phyloP scores from a whole-genome alignment of 2,113 vertebrate genomes.

The Stictonetta naevosa region DNA sequence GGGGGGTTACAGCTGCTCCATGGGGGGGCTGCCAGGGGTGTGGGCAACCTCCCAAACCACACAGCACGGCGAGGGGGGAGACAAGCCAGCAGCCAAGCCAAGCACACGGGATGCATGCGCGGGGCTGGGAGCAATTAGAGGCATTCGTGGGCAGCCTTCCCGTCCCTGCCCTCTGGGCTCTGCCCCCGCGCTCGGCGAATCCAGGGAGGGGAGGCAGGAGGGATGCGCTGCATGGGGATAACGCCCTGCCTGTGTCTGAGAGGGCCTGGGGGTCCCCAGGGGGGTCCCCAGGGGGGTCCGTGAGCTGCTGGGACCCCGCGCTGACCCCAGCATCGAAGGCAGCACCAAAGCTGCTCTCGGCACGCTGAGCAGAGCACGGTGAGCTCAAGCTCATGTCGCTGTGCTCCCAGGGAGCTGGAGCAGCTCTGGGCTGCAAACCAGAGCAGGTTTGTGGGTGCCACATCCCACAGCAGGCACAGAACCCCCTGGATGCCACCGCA shows the following conservation, averaged over 20 bases:
- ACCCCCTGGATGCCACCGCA: not conserved
- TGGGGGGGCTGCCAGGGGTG: too few relatives aligned
- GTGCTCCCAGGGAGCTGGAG: not conserved
- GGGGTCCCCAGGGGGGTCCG: too few relatives aligned
- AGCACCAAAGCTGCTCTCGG: rapidly evolving
- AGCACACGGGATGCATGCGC: rapidly evolving
- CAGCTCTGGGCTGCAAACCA: too few relatives aligned
- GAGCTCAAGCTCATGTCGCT: rapidly evolving
- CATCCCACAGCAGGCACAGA: rapidly evolving
- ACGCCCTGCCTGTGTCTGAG: rapidly evolving
- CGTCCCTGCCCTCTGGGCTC: not conserved
- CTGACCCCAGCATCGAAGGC: not conserved
- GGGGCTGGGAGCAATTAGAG: not conserved
- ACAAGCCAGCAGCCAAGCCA: rapidly evolving
- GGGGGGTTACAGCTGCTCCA: not conserved
- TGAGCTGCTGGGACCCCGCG: too few relatives aligned
- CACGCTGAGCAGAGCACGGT: rapidly evolving
- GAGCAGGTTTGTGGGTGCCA: rapidly evolving
- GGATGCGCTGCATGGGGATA: not conserved
- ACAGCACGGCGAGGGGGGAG: rapidly evolving
- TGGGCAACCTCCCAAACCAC: not conserved
- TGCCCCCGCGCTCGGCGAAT: too few relatives aligned
- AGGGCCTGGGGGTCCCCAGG: too few relatives aligned
- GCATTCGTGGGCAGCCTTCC: not conserved
- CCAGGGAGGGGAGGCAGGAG: too few relatives aligned